These are phyloP conservation scores for Standfussiana lucernea DNA, from an alignment of 2,888 invertebrate species.

Conservation along the genomic window DNA sequence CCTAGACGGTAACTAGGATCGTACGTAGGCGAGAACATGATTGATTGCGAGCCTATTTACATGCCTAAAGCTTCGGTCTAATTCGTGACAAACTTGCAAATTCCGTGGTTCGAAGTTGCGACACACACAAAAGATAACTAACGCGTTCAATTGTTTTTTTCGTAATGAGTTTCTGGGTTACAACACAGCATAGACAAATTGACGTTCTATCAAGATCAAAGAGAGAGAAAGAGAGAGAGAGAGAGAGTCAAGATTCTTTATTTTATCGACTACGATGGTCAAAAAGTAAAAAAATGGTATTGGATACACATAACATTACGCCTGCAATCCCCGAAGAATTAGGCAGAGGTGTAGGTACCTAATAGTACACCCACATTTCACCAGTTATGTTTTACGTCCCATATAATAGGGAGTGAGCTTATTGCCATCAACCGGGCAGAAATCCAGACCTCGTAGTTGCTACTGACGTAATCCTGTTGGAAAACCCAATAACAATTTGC, in stretches of 20 bases:
- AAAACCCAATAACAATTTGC: neutral
- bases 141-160: neutral
- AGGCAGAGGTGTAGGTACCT: too few relatives aligned
- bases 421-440: neutral
- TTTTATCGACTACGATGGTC: neutral
- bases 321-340: too few relatives aligned
- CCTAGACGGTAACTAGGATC: slow-evolving; percentile 55
- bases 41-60: slow-evolving; percentile 41
- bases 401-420: too few relatives aligned
- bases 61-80: slow-evolving; percentile 11
- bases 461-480: neutral
- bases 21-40: slow-evolving; percentile 44
- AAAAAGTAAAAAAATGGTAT: too few relatives aligned
- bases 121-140: neutral
- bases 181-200: neutral
- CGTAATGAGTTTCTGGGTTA: neutral
- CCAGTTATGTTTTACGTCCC: too few relatives aligned
- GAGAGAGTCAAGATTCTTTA: too few relatives aligned
- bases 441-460: neutral
- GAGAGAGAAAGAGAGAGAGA: too few relatives aligned
- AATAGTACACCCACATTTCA: too few relatives aligned
- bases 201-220: neutral
- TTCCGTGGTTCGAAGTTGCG: neutral
- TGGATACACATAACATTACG: too few relatives aligned
- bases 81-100: slow-evolving; percentile 18